Evolutionary conservation across 2,113 vertebrate species (phyloP).

Genomic region (Saiga tatarica): DNA sequence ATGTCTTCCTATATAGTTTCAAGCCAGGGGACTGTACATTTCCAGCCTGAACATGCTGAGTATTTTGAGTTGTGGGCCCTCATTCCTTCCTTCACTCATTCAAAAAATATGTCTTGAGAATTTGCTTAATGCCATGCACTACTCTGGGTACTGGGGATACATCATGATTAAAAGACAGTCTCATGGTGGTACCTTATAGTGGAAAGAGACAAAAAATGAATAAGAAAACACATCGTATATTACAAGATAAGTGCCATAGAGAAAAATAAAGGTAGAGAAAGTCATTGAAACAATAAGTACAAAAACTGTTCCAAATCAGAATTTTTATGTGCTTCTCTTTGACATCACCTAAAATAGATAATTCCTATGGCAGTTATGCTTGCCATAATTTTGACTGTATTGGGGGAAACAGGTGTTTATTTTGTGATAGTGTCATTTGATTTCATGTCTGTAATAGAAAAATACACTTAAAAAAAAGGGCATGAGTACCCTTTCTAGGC

Average conservation of each 20-base stretch:
- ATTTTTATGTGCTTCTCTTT: background rate
- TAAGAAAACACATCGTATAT: background rate
- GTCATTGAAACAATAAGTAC: background rate
- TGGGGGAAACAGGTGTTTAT: background rate
- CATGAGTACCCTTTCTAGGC: background rate
- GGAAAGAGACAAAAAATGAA: background rate
- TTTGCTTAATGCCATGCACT: background rate
- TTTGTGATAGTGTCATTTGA: background rate
- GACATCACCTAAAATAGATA: background rate
- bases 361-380: background rate
- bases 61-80: background rate
- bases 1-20: background rate
- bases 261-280: constrained; percentile 28
- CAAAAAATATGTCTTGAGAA: constrained; percentile 30
- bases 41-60: background rate
- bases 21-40: background rate
- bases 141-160: background rate
- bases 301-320: background rate
- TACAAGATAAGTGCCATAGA: background rate
- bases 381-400: constrained; percentile 25
- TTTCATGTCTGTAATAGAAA: constrained; percentile 16
- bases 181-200: background rate
- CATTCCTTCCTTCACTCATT: background rate
- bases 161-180: background rate
- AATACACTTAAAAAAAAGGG: background rate